Evolutionary conservation across 2,113 vertebrate species (phyloP).

Genomic region (Castor canadensis): DNA sequence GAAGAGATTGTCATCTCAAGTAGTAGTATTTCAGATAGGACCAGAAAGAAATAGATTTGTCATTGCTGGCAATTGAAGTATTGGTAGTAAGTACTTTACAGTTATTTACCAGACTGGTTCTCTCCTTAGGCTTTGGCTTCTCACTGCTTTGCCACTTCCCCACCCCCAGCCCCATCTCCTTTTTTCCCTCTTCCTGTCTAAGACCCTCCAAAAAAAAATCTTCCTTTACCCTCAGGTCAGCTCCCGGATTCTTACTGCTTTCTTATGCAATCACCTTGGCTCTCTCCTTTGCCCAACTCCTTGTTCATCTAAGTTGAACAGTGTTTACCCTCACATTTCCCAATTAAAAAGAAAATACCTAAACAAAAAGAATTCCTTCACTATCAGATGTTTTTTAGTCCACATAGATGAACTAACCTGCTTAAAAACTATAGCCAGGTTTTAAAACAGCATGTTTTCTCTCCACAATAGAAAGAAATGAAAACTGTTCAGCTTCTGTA

Average conservation of each 20-base stretch:
- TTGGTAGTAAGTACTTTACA: constrained; percentile 32
- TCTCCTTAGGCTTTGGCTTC: neutral
- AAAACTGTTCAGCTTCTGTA: constrained; percentile 25
- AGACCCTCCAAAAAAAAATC: neutral
- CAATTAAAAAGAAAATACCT: neutral
- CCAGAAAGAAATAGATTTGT: neutral
- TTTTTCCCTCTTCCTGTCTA: neutral
- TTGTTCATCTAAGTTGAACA: constrained; percentile 16
- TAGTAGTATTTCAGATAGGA: neutral
- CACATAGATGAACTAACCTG: constrained; percentile 31
- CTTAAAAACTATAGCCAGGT: constrained; percentile 14
- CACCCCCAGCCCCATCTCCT: neutral
- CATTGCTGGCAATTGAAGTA: neutral
- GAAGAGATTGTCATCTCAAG: neutral
- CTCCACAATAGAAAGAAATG: constrained; percentile 18
- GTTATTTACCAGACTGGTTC: constrained; percentile 5
- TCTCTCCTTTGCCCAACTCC: neutral
- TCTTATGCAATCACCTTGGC: neutral
- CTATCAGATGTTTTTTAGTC: neutral
- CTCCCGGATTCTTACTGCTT: constrained; percentile 20
- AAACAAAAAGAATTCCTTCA: constrained; percentile 41
- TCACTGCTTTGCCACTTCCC: neutral
- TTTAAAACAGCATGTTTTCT: constrained; percentile 32
- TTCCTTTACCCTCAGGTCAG: neutral
- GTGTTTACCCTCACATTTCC: neutral